phyloP scores from a whole-genome alignment of 1,140 invertebrate species.

The Chlorops oryzae region DNA sequence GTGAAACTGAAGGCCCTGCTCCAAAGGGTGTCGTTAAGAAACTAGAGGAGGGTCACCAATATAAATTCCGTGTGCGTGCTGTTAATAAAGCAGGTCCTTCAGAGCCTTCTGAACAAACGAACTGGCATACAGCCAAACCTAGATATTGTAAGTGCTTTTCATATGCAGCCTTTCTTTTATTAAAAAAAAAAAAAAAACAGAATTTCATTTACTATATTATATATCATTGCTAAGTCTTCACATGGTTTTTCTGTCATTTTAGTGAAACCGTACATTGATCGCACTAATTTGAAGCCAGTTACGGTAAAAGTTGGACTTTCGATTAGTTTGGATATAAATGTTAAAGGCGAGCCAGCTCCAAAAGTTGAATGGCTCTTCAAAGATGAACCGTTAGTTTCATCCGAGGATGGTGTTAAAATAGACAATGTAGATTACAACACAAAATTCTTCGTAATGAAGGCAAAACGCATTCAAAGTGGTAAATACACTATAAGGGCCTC shows the following conservation, averaged over 20 bases:
- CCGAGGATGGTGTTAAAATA: conserved; percentile 68
- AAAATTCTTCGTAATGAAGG: conserved; percentile 78
- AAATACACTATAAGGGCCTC: conserved; percentile 87
- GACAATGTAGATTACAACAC: conserved; percentile 87
- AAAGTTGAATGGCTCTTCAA: conserved; percentile 82
- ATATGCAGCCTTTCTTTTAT: not conserved
- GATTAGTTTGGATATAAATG: conserved; percentile 83
- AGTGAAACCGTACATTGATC: conserved; percentile 90
- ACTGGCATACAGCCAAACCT: conserved; percentile 92
- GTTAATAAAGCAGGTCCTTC: conserved; percentile 94
- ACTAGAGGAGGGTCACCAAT: conserved; percentile 88
- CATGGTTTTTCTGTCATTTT: conserved; percentile 41
- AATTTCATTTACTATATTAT: not conserved
- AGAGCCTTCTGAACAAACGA: conserved; percentile 90
- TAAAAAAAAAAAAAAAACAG: not conserved
- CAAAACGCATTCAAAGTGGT: conserved; percentile 77
- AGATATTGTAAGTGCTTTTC: conserved; percentile 68
- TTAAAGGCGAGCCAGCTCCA: conserved; percentile 91
- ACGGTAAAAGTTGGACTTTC: conserved; percentile 87
- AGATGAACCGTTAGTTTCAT: conserved; percentile 63
- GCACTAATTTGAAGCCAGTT: conserved; percentile 78
- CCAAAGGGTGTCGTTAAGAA: conserved; percentile 80
- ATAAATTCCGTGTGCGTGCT: conserved; percentile 91
- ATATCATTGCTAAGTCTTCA: too few relatives aligned
- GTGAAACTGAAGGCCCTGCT: conserved; percentile 68